These are phyloP conservation scores for Thaumetopoea pityocampa DNA, from an alignment of 1,140 invertebrate species.

Conservation along the genomic window DNA sequence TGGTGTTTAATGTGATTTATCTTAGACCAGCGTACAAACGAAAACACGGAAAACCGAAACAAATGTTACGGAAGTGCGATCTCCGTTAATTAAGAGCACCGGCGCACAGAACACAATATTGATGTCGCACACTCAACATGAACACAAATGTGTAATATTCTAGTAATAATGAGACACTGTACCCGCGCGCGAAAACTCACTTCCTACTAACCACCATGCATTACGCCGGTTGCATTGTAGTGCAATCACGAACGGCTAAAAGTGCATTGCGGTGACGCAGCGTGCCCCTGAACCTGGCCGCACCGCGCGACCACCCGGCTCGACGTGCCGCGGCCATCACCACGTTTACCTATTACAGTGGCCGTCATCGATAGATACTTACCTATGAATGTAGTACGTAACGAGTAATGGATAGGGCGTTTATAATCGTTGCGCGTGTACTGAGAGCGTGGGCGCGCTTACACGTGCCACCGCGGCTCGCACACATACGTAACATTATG, in stretches of 20 bases:
- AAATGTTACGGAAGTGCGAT: no score
- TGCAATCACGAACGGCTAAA: slow-evolving; percentile 24
- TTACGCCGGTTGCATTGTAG: slow-evolving; percentile 13
- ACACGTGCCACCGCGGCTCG: slow-evolving; percentile 30
- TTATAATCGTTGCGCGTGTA: not conserved
- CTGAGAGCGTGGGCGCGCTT: slow-evolving; percentile 9
- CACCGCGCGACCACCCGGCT: not conserved
- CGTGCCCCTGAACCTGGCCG: slow-evolving; percentile 30
- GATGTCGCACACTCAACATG: no score
- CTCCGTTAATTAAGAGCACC: no score
- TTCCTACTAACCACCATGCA: slow-evolving; percentile 8
- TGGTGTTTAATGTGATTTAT: no score
- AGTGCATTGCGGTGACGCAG: slow-evolving; percentile 27
- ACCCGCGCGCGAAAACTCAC: slow-evolving; percentile 7
- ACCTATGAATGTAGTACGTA: not conserved
- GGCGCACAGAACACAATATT: no score
- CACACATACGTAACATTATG: slow-evolving; percentile 39
- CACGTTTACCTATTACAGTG: not conserved
- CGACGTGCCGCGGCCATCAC: not conserved
- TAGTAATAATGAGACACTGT: no score
- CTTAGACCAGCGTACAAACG: no score
- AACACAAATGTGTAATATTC: no score
- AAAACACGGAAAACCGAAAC: no score
- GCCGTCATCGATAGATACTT: not conserved
- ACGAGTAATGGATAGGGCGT: slow-evolving; percentile 12